Evolutionary conservation across 2,888 invertebrate genomes (phyloP).

Genomic region (Lasioglossum figueresi): DNA sequence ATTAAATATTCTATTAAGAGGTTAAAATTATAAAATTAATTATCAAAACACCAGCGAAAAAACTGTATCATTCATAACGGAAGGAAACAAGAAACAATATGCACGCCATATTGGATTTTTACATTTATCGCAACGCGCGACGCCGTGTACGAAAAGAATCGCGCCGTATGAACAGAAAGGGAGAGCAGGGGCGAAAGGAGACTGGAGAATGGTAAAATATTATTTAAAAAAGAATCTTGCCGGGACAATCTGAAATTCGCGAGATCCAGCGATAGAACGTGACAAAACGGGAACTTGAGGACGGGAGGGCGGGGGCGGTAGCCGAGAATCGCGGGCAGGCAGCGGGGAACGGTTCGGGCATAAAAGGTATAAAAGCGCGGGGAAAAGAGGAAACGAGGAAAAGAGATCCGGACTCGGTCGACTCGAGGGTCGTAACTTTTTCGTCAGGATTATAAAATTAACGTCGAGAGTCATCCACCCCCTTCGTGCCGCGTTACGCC

Average conservation of each 20-base stretch:
- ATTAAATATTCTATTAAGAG: no score
- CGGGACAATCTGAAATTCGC: slow-evolving; percentile 19
- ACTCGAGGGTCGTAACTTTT: slow-evolving; percentile 77
- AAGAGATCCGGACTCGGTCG: slow-evolving; percentile 58
- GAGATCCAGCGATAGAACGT: slow-evolving; percentile 49
- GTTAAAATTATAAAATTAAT: no score
- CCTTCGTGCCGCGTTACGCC: slow-evolving; percentile 30
- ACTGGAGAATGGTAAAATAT: neutral
- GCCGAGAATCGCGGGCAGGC: neutral
- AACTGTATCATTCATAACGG: no score
- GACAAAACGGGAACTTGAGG: slow-evolving; percentile 47
- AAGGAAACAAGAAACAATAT: neutral
- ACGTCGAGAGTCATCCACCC: slow-evolving; percentile 69
- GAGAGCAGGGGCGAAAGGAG: neutral
- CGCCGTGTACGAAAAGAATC: neutral
- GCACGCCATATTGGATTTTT: neutral
- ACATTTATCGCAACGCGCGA: neutral
- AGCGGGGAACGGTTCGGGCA: slow-evolving; percentile 20
- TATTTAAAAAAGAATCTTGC: neutral
- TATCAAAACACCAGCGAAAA: neutral
- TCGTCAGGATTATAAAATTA: slow-evolving; percentile 82
- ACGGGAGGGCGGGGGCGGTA: neutral
- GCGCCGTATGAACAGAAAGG: neutral
- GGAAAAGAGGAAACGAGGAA: slow-evolving; percentile 25
- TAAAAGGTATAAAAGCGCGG: slow-evolving; percentile 44